Evolutionary conservation across 2,113 vertebrate species (phyloP).

Genomic region (Anolis carolinensis): DNA sequence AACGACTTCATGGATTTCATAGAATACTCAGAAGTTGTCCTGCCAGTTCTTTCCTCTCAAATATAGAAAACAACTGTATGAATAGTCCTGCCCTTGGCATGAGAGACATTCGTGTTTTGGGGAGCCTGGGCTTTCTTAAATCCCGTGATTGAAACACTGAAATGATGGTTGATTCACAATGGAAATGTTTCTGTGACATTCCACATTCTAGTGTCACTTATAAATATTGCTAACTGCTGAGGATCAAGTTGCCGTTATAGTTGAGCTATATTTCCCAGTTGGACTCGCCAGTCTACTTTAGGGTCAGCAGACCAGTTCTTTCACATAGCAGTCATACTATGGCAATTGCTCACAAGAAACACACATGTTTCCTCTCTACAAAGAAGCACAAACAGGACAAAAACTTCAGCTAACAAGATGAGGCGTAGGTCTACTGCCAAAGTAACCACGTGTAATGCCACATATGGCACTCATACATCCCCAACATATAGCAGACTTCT

Average conservation of each 20-base stretch:
- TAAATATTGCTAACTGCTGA: slow-evolving; percentile 24
- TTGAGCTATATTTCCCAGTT: slow-evolving; percentile 28
- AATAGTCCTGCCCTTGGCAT: neutral
- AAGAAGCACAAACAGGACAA: neutral
- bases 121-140: neutral
- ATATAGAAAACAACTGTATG: neutral
- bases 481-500: too few relatives aligned
- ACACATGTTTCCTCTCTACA: slow-evolving; percentile 8
- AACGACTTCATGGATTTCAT: too few relatives aligned
- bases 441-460: neutral
- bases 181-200: slow-evolving; percentile 1
- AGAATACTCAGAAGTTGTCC: too few relatives aligned
- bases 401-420: neutral
- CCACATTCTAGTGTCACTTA: slow-evolving; percentile 40
- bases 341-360: slow-evolving; percentile 40
- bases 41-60: too few relatives aligned
- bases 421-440: neutral
- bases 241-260: neutral
- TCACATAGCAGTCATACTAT: slow-evolving; percentile 34
- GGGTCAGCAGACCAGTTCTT: slow-evolving; percentile 45
- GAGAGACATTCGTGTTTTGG: neutral
- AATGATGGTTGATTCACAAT: slow-evolving; percentile 41
- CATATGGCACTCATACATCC: neutral
- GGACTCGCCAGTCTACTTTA: slow-evolving; percentile 27
- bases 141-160: neutral